Percentiles rank a stretch among this genome's conserved stretches.
Evolutionary conservation across 2,797 vertebrate species (phyloP).

Genomic region (Perodicticus potto): DNA sequence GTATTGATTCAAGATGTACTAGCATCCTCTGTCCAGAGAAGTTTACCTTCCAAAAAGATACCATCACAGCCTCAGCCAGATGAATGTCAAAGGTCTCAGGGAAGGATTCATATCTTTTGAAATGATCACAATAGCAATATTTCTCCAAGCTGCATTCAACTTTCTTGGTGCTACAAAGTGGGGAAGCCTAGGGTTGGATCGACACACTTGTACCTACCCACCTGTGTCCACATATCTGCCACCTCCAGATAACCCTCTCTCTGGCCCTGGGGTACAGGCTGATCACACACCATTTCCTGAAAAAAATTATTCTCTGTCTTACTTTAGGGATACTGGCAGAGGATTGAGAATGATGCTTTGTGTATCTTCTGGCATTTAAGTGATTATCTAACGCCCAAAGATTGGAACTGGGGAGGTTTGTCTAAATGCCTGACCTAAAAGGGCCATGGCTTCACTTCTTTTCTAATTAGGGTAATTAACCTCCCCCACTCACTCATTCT

Average conservation of each 20-base stretch:
- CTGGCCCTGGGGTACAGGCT: background rate
- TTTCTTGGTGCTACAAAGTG: conserved; percentile 39
- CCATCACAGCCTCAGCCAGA: conserved; percentile 9
- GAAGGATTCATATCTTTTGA: conserved; percentile 50
- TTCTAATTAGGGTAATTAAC: conserved; percentile 85
- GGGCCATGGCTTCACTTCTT: conserved; percentile 70
- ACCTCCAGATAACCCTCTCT: conserved; percentile 66
- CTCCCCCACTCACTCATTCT: conserved; percentile 72
- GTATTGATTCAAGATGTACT: conserved; percentile 33
- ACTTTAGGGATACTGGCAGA: conserved; percentile 58
- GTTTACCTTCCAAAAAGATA: conserved; percentile 60
- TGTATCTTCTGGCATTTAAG: conserved; percentile 64
- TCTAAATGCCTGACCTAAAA: conserved; percentile 81
- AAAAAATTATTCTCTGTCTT: conserved; percentile 67
- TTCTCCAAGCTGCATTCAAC: conserved; percentile 38
- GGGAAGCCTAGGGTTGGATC: background rate
- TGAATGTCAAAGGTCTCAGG: conserved; percentile 28
- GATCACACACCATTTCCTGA: conserved; percentile 66
- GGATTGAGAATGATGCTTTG: conserved; percentile 53
- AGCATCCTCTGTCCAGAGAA: conserved; percentile 1
- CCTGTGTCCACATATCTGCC: conserved; percentile 50
- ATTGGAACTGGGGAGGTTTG: conserved; percentile 61
- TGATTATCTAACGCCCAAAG: conserved; percentile 63
- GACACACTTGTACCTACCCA: conserved; percentile 8
- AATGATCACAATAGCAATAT: conserved; percentile 39